Base-by-base conservation (phyloP, 2,797 vertebrate genomes). In the Adrianichthys oophorus region DNA sequence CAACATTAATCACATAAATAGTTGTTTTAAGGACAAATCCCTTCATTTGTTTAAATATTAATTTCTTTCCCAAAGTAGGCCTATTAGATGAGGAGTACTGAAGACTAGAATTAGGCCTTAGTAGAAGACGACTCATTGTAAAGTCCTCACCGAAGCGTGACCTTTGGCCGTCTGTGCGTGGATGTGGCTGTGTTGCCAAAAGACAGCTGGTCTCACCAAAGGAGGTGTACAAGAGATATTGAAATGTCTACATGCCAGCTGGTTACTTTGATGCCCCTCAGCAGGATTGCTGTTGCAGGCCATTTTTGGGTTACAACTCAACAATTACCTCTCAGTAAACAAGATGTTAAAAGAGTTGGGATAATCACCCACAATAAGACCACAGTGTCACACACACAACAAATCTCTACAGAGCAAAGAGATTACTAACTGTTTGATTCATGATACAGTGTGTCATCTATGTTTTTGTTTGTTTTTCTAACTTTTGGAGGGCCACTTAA, bases 131-230 rank as follows among this genome's bases (percentile, higher is more conserved):
- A 41, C 19, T 14, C 21, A 17, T n/a, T 43, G 15, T 37, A 37
- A 44, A n/a, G 21, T 48, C 41, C 26, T 43, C 4, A 65, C 23
- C 5, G n/a, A 47, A 52, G 29, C 19, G 41, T 48, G 29, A 46
- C 18, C 29, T 53, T 47, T 59, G 57, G 55, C 45, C 51, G 57
- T 58, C 45, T 51, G 49, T 59, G 50, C 62, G 40, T 23, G 48
- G 62, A 48, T 56, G 46, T 29, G 43, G 57, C 75, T 68, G 78
- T 84, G 84, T 87, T 87, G 85, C 83, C 86, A 78, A 76, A 85
- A 79, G 79, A 87, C 80, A 87, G 79, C 68, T 82, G 76, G 81
- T 82, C 56, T 83, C 74, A 72, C 72, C 73, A 71, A 57, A 85
- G 73, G 76, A 62, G 72, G 70, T 13, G 54, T 64, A 54, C 62